phyloP scores from a whole-genome alignment of 1,140 invertebrate species.

The Pentalonia nigronervosa region DNA sequence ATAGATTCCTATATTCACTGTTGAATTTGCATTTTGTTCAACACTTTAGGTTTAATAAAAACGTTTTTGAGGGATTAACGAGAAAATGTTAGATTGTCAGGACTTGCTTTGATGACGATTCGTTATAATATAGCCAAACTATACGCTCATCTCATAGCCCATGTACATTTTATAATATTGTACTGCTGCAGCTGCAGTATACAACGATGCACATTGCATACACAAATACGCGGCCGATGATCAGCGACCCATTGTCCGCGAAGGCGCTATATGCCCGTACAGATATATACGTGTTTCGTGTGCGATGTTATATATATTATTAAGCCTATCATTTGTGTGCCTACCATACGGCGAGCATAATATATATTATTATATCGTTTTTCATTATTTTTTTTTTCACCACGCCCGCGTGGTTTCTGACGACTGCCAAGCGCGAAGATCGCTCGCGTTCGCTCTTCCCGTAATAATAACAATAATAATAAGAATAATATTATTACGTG shows the following conservation, averaged over 20 bases:
- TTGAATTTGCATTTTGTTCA: no score
- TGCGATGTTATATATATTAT: background rate
- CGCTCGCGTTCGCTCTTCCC: background rate
- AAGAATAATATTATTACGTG: background rate
- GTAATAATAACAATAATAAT: background rate
- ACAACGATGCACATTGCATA: background rate
- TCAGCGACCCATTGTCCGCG: background rate
- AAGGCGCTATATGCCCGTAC: background rate
- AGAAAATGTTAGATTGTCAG: no score
- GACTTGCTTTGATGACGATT: no score
- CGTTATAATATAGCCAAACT: no score
- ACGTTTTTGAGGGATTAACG: no score
- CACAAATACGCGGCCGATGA: background rate
- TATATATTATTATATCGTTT: background rate
- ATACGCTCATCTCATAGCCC: no score
- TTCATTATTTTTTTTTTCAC: background rate
- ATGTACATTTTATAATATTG: no score
- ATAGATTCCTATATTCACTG: no score
- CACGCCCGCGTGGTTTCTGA: background rate
- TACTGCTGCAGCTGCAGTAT: background rate
- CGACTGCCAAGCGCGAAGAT: background rate
- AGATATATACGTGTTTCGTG: background rate
- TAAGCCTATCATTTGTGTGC: background rate
- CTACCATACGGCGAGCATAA: no score
- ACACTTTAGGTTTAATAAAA: no score